Conservation (phyloP, 2,797 vertebrate species). For the Liasis olivaceus region DNA sequence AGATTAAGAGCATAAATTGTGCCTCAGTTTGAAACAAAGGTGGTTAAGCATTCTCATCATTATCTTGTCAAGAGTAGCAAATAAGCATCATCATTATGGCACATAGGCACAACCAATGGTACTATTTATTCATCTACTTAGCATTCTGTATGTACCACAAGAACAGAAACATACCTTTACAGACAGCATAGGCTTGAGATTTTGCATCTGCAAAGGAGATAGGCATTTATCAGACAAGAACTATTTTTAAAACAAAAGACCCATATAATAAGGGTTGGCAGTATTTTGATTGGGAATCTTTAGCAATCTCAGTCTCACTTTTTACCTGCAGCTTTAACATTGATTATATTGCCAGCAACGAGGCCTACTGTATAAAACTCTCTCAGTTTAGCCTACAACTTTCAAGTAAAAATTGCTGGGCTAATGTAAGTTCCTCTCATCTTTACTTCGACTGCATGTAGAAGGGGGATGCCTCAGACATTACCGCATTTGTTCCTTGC, state of each 20-base stretch:
- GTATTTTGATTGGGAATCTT: not conserved
- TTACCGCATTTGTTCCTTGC: not conserved
- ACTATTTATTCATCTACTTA: not conserved
- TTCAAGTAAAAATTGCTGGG: not conserved
- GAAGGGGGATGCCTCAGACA: not conserved
- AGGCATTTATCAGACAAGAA: not conserved
- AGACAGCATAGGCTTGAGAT: not conserved
- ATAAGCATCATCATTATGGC: conserved; percentile 89
- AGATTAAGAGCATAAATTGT: conserved; percentile 28
- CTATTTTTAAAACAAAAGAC: not conserved
- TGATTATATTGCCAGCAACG: not conserved
- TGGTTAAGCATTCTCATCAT: conserved; percentile 87
- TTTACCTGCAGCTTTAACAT: not conserved
- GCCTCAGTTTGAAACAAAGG: conserved; percentile 84
- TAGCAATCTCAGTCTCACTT: not conserved
- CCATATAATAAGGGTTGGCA: not conserved
- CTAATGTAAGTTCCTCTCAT: not conserved
- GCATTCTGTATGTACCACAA: not conserved
- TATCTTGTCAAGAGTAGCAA: conserved; percentile 96
- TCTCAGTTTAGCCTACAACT: not conserved
- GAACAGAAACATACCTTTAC: not conserved
- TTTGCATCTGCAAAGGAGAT: not conserved
- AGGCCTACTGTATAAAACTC: not conserved
- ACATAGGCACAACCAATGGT: conserved; percentile 74
- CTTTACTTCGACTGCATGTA: not conserved